Evolutionary conservation across 2,797 vertebrate species (phyloP), one percentile per base, ranked within the genome.

Genomic region (Catamblyrhynchus diadema): DNA sequence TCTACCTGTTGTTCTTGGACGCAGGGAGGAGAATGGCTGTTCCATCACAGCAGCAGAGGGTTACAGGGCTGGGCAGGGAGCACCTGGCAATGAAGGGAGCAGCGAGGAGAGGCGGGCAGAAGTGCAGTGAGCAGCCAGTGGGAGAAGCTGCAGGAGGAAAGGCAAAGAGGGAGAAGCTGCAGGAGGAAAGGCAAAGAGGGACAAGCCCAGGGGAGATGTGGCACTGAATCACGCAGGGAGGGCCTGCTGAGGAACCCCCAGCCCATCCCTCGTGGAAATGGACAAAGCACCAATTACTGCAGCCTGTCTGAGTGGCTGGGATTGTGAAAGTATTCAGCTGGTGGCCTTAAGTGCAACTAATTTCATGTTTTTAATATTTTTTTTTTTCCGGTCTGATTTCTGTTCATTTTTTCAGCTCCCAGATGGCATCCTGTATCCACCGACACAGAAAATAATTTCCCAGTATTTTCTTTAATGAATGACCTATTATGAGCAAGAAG

Each of bases 381-480:
- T 61, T 70, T 81, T 53, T 41, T 79, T 42, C 33, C 0, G 0
- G 30, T 62, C 54, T 90, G 71, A 82, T 90, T 95, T 94, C 74
- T 86, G 72, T 90, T 94, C 74, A 35, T 88, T 93, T 95, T 90
- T 94, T 86, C 69, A 95, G 70, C 41, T 96, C 90, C 93, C 95
- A 96, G 88, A 94, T 95, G 95, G 95, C 66, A 96, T 96, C 87
- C 83, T 96, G 81, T 51, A 95, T 78, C 85, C 65, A 87, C 83
- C 44, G 54, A 92, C 91, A 96, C 64, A 94, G 77, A 95, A 93
- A 79, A 96, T 96, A 93, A 95, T 95, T 94, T 91, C 75, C 70
- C 71, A 86, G 89, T 78, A 78, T 96, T 94, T 96, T 89, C 75
- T 83, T 91, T 97, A 95, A 94, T 93, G 83, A 96, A 94, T 84